phyloP scores from a whole-genome alignment of 2,113 vertebrate species.

The Solenodon paradoxus region DNA sequence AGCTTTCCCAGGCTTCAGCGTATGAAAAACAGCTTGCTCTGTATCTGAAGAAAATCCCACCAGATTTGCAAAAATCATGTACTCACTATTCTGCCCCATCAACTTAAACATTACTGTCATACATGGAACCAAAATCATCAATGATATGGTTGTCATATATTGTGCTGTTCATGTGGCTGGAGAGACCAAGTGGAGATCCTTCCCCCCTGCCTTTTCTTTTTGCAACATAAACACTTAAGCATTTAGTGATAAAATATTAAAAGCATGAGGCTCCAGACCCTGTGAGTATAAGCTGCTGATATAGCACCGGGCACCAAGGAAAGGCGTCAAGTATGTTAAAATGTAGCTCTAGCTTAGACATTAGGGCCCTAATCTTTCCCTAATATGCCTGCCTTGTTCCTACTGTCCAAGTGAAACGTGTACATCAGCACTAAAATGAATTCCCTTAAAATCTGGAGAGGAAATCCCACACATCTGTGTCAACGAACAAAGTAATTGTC shows the following conservation, averaged over 20 bases:
- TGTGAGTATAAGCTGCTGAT: slow-evolving; percentile 59
- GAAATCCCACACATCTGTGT: slow-evolving; percentile 35
- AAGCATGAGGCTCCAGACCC: slow-evolving; percentile 64
- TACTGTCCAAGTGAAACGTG: slow-evolving; percentile 36
- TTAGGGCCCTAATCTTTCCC: slow-evolving; percentile 35
- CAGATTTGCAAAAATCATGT: slow-evolving; percentile 69
- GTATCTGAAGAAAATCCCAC: slow-evolving; percentile 77
- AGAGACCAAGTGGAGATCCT: slow-evolving; percentile 43
- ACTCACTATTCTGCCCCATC: slow-evolving; percentile 44
- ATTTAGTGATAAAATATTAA: slow-evolving; percentile 77
- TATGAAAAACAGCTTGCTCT: slow-evolving; percentile 86
- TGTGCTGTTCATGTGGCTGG: not conserved
- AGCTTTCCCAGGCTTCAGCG: slow-evolving; percentile 86
- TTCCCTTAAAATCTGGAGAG: slow-evolving; percentile 11
- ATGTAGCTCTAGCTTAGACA: slow-evolving; percentile 60
- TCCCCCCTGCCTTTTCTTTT: slow-evolving; percentile 60
- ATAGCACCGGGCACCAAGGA: slow-evolving; percentile 46
- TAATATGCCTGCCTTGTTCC: slow-evolving; percentile 51
- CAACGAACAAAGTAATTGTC: slow-evolving; percentile 50
- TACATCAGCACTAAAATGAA: slow-evolving; percentile 35
- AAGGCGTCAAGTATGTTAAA: slow-evolving; percentile 72
- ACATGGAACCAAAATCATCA: slow-evolving; percentile 62
- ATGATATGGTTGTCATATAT: not conserved
- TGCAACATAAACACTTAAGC: slow-evolving; percentile 72
- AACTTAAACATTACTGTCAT: slow-evolving; percentile 59